Conservation (phyloP, 2,797 vertebrate species). For the Coccyzus lansbergi region DNA sequence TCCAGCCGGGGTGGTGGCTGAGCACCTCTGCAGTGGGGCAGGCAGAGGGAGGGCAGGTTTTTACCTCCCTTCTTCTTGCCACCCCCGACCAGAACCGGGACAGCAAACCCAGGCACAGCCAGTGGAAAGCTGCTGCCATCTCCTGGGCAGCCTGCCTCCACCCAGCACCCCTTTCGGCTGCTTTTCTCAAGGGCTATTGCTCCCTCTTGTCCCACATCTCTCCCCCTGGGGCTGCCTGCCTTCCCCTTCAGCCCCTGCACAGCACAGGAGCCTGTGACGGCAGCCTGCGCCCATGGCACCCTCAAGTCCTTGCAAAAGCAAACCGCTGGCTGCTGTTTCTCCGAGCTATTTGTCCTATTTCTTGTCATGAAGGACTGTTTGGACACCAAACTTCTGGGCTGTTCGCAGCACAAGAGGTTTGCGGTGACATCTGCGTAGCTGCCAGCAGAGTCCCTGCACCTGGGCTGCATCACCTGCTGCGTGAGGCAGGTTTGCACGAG, state of each 20-base stretch:
- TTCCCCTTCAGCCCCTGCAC: background rate
- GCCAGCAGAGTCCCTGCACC: background rate
- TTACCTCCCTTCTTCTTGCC: background rate
- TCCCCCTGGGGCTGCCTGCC: background rate
- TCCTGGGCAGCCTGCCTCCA: background rate
- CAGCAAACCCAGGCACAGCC: background rate
- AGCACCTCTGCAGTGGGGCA: background rate
- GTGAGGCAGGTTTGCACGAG: background rate
- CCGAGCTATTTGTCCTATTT: background rate
- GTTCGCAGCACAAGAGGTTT: background rate
- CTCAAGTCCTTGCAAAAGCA: background rate
- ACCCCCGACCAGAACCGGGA: background rate
- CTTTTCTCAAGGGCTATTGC: background rate
- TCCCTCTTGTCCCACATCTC: background rate
- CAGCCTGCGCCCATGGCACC: background rate
- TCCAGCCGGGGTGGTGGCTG: background rate
- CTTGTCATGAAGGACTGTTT: rapidly evolving
- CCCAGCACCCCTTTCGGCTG: background rate
- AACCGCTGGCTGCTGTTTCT: background rate
- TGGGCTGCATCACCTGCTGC: background rate
- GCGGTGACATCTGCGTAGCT: background rate
- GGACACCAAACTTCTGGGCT: background rate
- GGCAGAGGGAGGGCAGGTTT: background rate
- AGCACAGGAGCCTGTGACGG: background rate
- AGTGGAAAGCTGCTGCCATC: constrained; percentile 67